Evolutionary conservation across 2,113 vertebrate genomes (phyloP).

Genomic region (rat (Rattus norvegicus)): GRCr8 NC_086029.1:37650501-37651000

Average conservation of each 20-base stretch:
- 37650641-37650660: neutral
- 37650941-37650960: neutral
- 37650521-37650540: neutral
- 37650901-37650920: neutral
- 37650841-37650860: neutral
- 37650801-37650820: neutral
- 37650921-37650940: neutral
- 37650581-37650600: neutral
- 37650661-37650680: neutral
- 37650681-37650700: neutral
- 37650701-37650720: neutral
- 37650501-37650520: neutral
- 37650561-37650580: neutral
- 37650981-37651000: neutral
- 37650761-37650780: slow-evolving; percentile 24
- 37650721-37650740: neutral
- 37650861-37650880: neutral
- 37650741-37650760: neutral
- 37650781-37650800: neutral
- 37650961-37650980: neutral
- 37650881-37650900: neutral
- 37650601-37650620: neutral
- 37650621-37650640: neutral
- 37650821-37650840: neutral
- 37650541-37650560: neutral